phyloP scores from a whole-genome alignment of 2,113 vertebrate genomes.

The Protomyctophum bolini region DNA sequence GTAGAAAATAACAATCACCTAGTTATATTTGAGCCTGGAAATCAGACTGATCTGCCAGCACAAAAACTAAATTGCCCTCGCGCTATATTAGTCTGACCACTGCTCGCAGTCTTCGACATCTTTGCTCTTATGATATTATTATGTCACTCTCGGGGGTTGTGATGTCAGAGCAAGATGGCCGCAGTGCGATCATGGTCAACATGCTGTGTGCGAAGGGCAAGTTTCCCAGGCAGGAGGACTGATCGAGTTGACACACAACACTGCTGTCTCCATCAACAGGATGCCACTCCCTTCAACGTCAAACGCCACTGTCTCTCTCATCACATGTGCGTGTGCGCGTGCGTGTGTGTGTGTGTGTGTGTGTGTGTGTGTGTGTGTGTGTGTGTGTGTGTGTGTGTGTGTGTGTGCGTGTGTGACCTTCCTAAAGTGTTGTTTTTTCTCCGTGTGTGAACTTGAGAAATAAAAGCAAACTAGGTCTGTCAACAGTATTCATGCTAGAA shows the following conservation, averaged over 20 bases:
- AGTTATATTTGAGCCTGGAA: neutral
- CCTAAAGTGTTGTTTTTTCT: slow-evolving; percentile 42
- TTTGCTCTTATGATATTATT: too few relatives aligned
- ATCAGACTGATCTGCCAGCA: too few relatives aligned
- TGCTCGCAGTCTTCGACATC: too few relatives aligned
- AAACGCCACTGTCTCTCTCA: neutral
- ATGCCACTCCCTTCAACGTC: slow-evolving; percentile 14
- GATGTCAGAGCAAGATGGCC: too few relatives aligned
- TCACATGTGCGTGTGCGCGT: neutral
- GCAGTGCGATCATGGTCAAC: neutral
- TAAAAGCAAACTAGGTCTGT: slow-evolving; percentile 24
- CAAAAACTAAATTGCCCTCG: too few relatives aligned
- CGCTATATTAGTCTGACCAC: too few relatives aligned
- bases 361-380: neutral
- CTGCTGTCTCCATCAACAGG: slow-evolving; percentile 13
- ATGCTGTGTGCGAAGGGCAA: slow-evolving; percentile 32
- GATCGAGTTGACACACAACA: slow-evolving; percentile 9
- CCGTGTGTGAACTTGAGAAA: slow-evolving; percentile 24
- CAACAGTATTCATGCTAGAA: slow-evolving; percentile 39
- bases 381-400: neutral
- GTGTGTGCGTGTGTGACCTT: slow-evolving; percentile 25
- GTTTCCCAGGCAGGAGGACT: slow-evolving; percentile 41
- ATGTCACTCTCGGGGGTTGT: too few relatives aligned
- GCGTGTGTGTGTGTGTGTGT: neutral
- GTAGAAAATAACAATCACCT: neutral